phyloP scores from a whole-genome alignment of 2,888 invertebrate species.

The Arge pagana region DNA sequence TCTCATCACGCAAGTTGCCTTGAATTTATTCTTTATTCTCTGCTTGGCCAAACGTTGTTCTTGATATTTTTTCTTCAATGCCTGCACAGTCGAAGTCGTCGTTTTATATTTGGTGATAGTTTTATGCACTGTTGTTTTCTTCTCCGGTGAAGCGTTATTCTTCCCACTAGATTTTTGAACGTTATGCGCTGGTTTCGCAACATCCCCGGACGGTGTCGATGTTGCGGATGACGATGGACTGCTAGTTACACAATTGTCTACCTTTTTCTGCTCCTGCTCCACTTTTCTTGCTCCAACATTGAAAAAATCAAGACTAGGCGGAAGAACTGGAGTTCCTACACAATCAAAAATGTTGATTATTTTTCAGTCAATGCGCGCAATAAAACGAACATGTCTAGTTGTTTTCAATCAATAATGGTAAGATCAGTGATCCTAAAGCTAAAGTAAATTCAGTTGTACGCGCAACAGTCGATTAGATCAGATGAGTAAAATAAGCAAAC shows the following conservation, averaged over 20 bases:
- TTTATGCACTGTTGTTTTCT: conserved; percentile 42
- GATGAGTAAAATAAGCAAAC: no score
- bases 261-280: conserved; percentile 38
- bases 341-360: no score
- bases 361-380: conserved; percentile 3
- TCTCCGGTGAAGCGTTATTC: conserved; percentile 46
- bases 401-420: conserved; percentile 11
- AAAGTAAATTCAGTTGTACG: background rate
- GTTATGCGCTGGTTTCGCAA: conserved; percentile 29
- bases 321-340: conserved; percentile 70
- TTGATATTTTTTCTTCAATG: conserved; percentile 65
- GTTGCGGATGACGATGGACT: conserved; percentile 25
- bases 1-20: conserved; percentile 54
- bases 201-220: conserved; percentile 14
- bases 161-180: conserved; percentile 46
- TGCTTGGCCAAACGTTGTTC: conserved; percentile 66
- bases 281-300: conserved; percentile 54
- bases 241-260: conserved; percentile 28
- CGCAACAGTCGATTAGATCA: conserved; percentile 8
- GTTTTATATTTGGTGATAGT: conserved; percentile 47
- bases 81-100: conserved; percentile 60
- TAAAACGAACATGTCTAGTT: conserved; percentile 9
- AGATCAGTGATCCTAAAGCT: background rate
- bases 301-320: conserved; percentile 75
- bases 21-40: conserved; percentile 49